A percentile compares a stretch with the other conserved stretches of the same genome.
These are phyloP conservation scores for Pogonocherus hispidulus DNA, from an alignment of 2,888 invertebrate species.

Conservation along the genomic window DNA sequence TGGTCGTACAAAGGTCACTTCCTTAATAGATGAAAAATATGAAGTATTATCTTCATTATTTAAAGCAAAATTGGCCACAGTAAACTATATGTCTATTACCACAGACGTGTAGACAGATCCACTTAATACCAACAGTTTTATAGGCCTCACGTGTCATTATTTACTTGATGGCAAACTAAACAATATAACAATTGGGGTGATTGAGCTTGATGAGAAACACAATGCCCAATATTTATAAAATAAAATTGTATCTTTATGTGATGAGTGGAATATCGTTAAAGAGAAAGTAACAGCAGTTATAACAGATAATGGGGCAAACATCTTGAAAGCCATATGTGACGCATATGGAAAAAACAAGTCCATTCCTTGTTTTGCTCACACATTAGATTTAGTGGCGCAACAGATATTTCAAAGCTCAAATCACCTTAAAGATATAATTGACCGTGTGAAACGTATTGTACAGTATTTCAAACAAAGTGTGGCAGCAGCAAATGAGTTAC, in stretches of 20 bases:
- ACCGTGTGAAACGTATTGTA: background rate
- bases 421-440: background rate
- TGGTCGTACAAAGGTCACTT: background rate
- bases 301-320: background rate
- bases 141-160: background rate
- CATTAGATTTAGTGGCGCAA: background rate
- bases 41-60: background rate
- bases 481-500: background rate
- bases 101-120: background rate
- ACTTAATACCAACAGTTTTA: background rate
- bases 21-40: conserved; percentile 6
- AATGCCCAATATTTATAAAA: background rate
- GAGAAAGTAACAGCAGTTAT: background rate
- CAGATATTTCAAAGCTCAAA: background rate
- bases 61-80: background rate
- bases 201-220: background rate
- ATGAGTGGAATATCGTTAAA: background rate
- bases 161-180: background rate
- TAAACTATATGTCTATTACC: background rate
- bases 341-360: background rate
- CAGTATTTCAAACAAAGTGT: background rate
- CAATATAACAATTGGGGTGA: background rate
- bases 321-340: background rate
- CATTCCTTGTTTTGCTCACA: conserved; percentile 5
- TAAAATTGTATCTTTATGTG: background rate